These are phyloP conservation scores for Automeris io DNA, from an alignment of 2,888 invertebrate species.

Conservation along the genomic window DNA sequence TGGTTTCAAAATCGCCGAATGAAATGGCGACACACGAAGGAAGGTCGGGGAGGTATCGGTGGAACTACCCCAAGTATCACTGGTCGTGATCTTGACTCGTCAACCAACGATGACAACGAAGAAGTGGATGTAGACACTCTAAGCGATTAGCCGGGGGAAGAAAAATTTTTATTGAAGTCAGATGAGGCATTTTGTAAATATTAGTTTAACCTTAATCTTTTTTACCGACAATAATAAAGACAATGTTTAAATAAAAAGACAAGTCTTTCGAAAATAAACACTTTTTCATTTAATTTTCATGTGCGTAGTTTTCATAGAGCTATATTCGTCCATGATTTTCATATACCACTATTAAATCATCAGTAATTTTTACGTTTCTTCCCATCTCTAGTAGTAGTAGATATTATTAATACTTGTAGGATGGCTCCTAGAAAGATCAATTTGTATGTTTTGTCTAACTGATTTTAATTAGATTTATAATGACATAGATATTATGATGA, in stretches of 20 bases:
- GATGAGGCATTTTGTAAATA: not conserved
- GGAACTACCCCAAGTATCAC: conserved; percentile 23
- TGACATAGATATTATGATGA: no score
- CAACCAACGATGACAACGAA: conserved; percentile 60
- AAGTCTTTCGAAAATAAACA: not conserved
- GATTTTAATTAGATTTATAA: no score
- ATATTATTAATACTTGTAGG: no score
- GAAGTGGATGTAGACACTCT: conserved; percentile 71
- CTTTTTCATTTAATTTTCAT: not conserved
- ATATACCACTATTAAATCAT: no score
- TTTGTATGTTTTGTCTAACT: no score
- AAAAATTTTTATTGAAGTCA: not conserved
- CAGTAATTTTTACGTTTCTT: no score
- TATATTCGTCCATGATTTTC: no score
- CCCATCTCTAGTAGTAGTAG: no score
- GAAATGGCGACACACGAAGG: conserved; percentile 91
- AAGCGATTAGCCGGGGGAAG: conserved; percentile 44
- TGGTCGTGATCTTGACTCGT: conserved; percentile 42
- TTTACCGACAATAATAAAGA: conserved; percentile 3
- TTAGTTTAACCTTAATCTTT: not conserved
- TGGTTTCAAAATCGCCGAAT: conserved; percentile 95
- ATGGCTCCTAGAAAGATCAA: no score
- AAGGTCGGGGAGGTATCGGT: conserved; percentile 61
- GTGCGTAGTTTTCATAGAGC: no score
- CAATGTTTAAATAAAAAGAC: conserved; percentile 1